Evolutionary conservation across 2,113 vertebrate species (phyloP).

Genomic region (Dissostichus mawsoni): DNA sequence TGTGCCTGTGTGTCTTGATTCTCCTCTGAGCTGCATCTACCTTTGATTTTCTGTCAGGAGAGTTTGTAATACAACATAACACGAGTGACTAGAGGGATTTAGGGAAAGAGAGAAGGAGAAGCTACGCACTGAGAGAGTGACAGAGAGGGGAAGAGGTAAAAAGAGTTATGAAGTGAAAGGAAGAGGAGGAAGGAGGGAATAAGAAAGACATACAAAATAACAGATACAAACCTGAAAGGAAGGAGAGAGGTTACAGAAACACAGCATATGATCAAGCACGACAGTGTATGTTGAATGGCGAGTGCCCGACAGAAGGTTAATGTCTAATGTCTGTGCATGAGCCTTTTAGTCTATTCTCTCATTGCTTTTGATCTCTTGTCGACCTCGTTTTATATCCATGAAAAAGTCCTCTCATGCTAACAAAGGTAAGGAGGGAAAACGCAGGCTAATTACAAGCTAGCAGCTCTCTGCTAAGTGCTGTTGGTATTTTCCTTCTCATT

Average conservation of each 20-base stretch:
- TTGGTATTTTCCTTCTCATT: conserved; percentile 74
- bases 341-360: conserved; percentile 38
- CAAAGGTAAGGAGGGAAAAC: conserved; percentile 22
- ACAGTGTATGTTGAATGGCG: neutral
- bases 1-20: conserved; percentile 15
- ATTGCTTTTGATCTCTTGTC: conserved; percentile 55
- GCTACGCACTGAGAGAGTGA: neutral
- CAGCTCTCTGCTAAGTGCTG: conserved; percentile 58
- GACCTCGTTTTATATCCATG: conserved; percentile 31
- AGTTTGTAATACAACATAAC: conserved; percentile 55
- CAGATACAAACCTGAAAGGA: neutral
- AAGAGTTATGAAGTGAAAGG: neutral
- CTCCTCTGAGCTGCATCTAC: conserved; percentile 42
- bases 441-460: conserved; percentile 61
- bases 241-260: neutral
- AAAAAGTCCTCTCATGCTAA: conserved; percentile 34
- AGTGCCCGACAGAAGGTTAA: conserved; percentile 1
- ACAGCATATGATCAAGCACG: neutral
- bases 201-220: neutral
- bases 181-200: neutral
- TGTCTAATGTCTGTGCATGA: conserved; percentile 33
- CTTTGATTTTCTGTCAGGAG: conserved; percentile 69
- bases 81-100: conserved; percentile 6
- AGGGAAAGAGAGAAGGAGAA: neutral
- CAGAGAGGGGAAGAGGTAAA: neutral